Evolutionary conservation across 2,113 vertebrate species (phyloP), one percentile per base, ranked within the genome.

Genomic region (Passer domesticus): DNA sequence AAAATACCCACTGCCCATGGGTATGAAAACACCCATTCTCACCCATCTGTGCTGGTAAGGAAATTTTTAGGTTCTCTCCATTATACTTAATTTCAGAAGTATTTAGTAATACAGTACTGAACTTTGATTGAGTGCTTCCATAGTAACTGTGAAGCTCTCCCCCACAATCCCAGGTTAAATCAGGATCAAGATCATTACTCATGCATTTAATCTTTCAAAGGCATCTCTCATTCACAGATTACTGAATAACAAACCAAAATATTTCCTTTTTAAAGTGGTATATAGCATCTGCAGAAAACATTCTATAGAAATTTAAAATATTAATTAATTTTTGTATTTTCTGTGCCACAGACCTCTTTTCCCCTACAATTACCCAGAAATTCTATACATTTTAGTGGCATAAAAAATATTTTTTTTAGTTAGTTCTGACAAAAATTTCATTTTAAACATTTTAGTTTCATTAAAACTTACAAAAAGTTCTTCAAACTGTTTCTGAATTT

Each of bases 401-500:
- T 33, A 43, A 11, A 31, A 41, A 41, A 41, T 13, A 4, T 62
- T n/a, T 39, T 56, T 75, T 50, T 72, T 0, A 64, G 24, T 50
- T 80, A 37, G 17, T 12, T 50, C 47, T 49, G 21, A 68, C 11
- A 3, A 23, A 81, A 56, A 10, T 28, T 75, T 67, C 16, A 87
- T 49, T 79, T 91, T 75, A 46, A 72, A 66, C 46, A 56, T 28
- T 63, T 77, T 30, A 8, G 6, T 50, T 53, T 49, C 35, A 31
- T 14, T 72, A 62, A 66, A 94, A 98, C 98, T 79, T 96, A 99
- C 99, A 92, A 99, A 99, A 22, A 98, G 98, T 20, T 97, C 97
- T 90, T 99, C 99, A 95, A 99, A 98, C 87, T 99, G 99, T 69
- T 97, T 99, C 96, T 99, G 99, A 88, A 99, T 98, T 87, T 97